Percentiles rank a stretch among this genome's conserved stretches.
Conservation (phyloP, 2,113 vertebrate species). For the Turnix velox region DNA sequence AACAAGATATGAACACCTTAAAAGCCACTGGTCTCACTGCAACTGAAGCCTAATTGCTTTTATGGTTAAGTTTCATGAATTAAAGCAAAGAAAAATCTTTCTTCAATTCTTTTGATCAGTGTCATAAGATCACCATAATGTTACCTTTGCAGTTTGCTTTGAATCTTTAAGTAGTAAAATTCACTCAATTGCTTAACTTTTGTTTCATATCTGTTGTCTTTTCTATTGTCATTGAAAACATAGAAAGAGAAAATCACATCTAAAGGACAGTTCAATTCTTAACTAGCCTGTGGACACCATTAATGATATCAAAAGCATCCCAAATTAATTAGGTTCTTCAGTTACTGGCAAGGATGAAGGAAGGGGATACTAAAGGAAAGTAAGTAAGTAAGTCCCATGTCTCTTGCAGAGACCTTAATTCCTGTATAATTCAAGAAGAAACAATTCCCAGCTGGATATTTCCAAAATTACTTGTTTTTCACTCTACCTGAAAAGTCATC, state of each 20-base stretch:
- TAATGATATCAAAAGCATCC: not conserved
- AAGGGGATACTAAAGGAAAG: not conserved
- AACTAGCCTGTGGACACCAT: not conserved
- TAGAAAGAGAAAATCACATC: not conserved
- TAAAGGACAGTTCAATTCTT: not conserved
- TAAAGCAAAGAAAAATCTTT: not conserved
- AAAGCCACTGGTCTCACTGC: not conserved
- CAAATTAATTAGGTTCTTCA: not conserved
- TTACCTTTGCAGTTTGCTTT: not conserved
- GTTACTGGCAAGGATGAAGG: not conserved
- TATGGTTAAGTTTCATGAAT: not conserved
- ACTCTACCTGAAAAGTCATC: not conserved
- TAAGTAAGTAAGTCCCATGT: not conserved
- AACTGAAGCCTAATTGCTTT: not conserved
- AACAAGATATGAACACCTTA: accelerated
- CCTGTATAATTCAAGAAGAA: not conserved
- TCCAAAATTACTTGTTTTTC: not conserved
- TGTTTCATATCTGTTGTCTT: not conserved
- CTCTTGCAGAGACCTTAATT: not conserved
- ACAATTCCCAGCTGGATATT: not conserved
- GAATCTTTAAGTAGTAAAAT: not conserved
- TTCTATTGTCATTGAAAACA: not conserved
- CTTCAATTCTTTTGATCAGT: not conserved
- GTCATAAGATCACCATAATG: not conserved
- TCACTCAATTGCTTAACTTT: not conserved